Conservation (phyloP, 1,140 invertebrate species). For the Dendroctonus ponderosae region DNA sequence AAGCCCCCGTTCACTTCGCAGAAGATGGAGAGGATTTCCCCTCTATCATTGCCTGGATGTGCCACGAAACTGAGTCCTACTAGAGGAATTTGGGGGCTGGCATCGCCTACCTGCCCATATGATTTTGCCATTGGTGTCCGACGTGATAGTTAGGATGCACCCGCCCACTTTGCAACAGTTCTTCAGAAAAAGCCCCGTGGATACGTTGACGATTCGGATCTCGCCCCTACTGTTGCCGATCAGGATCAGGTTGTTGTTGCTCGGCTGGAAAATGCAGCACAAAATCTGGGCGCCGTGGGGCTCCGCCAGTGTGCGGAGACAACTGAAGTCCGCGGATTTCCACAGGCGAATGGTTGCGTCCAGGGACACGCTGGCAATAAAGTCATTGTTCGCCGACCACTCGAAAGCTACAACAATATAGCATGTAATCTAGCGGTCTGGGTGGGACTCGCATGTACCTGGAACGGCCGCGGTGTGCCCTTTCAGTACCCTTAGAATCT, state of each 20-base stretch:
- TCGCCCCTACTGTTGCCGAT: conserved; percentile 75
- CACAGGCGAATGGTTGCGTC: conserved; percentile 77
- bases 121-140: conserved; percentile 75
- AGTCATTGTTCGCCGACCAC: conserved; percentile 85
- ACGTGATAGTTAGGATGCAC: conserved; percentile 70
- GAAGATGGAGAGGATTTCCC: conserved; percentile 68
- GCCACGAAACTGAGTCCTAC: too few species aligned
- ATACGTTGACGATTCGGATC: conserved; percentile 80
- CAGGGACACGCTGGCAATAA: conserved; percentile 74
- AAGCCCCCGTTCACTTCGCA: conserved; percentile 73
- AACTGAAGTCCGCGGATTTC: conserved; percentile 59
- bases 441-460: conserved; percentile 50
- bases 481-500: conserved; percentile 69
- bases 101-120: conserved; percentile 69
- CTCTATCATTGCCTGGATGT: conserved; percentile 50
- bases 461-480: conserved; percentile 76
- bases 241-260: conserved; percentile 86
- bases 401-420: conserved; percentile 62
- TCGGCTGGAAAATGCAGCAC: conserved; percentile 78
- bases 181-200: conserved; percentile 79
- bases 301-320: conserved; percentile 67
- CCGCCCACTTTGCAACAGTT: conserved; percentile 74
- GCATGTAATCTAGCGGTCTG: not conserved
- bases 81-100: too few species aligned
- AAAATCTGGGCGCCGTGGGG: conserved; percentile 64